Evolutionary conservation across 2,888 invertebrate species (phyloP), one percentile per base, ranked within the genome.

Genomic region (Agonopterix arenella): DNA sequence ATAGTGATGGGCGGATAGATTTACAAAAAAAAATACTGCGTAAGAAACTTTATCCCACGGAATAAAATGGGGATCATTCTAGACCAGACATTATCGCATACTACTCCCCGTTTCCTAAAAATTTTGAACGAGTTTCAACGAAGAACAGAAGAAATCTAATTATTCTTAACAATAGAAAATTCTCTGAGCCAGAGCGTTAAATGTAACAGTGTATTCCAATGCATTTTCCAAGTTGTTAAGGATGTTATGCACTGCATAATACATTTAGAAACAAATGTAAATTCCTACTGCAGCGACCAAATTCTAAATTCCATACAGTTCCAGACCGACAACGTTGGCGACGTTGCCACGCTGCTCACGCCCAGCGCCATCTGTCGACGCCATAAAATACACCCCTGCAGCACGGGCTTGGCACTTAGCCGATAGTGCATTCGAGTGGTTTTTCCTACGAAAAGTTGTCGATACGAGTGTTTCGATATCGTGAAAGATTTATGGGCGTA

Each of bases 341-440:
- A 43, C 43, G 43, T 53, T 61, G 52, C 53, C 57, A 55, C 59
- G 52, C 60, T 54, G 61, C 54, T 54, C 59, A 54, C 51, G 58
- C 52, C 61, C 62, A 64, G 58, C 65, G 68, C 72, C 77, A 78
- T 75, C 73, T 79, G 80, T 66, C 66, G 68, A 47, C 57, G 52
- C 60, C 66, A 70, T 80, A 80, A 80, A 78, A 68, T 66, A 80
- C 65, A 63, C 58, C 62, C 62, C 61, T 63, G 66, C 66, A 65
- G 57, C 58, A 50, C 51, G 58, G 62, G 60, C 66, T 64, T 69
- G 63, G 58, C 55, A 56, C 49, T 50, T 54, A 74, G 73, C 76
- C 74, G 72, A 70, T 69, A 65, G 57, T 57, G 59, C 58, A 64
- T 57, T 55, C 50, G 53, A 57, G 57, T 48, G 53, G 54, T 53